These are phyloP conservation scores for Papilio machaon DNA, from an alignment of 1,140 invertebrate genomes.

Conservation along the genomic window DNA sequence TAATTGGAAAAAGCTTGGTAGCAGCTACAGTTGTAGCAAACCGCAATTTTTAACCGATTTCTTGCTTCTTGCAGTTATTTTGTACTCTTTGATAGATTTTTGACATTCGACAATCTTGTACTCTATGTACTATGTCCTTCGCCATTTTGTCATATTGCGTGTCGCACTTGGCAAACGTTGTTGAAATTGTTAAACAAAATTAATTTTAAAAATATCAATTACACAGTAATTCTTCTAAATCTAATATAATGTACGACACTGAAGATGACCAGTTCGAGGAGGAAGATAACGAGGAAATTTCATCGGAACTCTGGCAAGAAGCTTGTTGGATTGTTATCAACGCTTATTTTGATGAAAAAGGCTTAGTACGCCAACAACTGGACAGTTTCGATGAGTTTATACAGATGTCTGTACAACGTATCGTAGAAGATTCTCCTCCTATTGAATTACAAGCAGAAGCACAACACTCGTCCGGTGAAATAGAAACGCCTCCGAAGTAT, in stretches of 20 bases:
- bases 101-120: background rate
- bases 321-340: slow-evolving; percentile 99
- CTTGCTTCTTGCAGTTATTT: background rate
- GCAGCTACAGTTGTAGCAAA: background rate
- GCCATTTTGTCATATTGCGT: slow-evolving; percentile 18
- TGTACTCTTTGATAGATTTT: background rate
- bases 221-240: background rate
- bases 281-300: slow-evolving; percentile 94
- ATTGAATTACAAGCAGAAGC: slow-evolving; percentile 99
- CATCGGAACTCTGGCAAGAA: slow-evolving; percentile 98
- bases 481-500: slow-evolving; percentile 96
- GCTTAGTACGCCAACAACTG: slow-evolving; percentile 98
- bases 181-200: background rate
- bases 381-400: slow-evolving; percentile 99
- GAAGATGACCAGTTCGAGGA: slow-evolving; percentile 87
- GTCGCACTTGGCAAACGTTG: background rate
- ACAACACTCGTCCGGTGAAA: slow-evolving; percentile 95
- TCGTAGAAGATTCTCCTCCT: slow-evolving; percentile 98
- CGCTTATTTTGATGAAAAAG: slow-evolving; percentile 99
- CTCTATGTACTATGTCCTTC: background rate
- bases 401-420: slow-evolving; percentile 99
- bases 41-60: background rate
- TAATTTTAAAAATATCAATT: background rate
- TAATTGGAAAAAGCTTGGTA: background rate
- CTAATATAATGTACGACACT: slow-evolving; percentile 72